Conservation (phyloP, 2,888 invertebrate species). For the Heliconius ethilla region DNA sequence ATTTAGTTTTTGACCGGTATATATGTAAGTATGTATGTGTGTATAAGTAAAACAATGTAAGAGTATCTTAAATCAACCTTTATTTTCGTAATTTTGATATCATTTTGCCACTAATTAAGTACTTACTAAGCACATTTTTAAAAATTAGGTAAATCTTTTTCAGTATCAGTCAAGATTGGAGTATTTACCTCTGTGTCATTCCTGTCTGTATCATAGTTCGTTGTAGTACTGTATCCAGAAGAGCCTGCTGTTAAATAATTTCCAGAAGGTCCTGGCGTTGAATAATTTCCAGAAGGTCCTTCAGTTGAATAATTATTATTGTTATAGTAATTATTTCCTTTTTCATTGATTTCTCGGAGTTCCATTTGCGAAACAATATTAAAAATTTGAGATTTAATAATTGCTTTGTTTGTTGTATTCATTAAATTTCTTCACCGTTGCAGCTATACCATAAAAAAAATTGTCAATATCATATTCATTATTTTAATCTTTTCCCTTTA, state of each 20-base stretch:
- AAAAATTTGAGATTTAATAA: slow-evolving; percentile 41
- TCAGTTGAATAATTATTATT: slow-evolving; percentile 39
- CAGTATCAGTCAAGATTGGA: slow-evolving; percentile 19
- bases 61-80: too few relatives aligned
- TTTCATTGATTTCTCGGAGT: slow-evolving; percentile 40
- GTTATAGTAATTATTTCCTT: slow-evolving; percentile 35
- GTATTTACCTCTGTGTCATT: slow-evolving; percentile 31
- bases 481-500: slow-evolving; percentile 24
- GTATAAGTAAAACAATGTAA: too few relatives aligned
- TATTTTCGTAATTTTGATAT: too few relatives aligned
- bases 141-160: slow-evolving; percentile 22
- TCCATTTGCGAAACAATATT: slow-evolving; percentile 41
- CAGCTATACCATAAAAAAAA: slow-evolving; percentile 29
- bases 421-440: slow-evolving; percentile 44
- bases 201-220: slow-evolving; percentile 36
- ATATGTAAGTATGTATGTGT: too few relatives aligned
- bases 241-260: slow-evolving; percentile 33
- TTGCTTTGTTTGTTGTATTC: slow-evolving; percentile 41
- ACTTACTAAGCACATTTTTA: slow-evolving; percentile 20
- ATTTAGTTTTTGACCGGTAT: too few relatives aligned
- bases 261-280: slow-evolving; percentile 37
- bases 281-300: too few relatives aligned
- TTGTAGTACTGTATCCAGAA: slow-evolving; percentile 36
- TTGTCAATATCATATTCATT: slow-evolving; percentile 21
- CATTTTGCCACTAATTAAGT: not conserved